These are phyloP conservation scores for Polyommatus icarus DNA, from an alignment of 2,888 invertebrate genomes.

Conservation along the genomic window DNA sequence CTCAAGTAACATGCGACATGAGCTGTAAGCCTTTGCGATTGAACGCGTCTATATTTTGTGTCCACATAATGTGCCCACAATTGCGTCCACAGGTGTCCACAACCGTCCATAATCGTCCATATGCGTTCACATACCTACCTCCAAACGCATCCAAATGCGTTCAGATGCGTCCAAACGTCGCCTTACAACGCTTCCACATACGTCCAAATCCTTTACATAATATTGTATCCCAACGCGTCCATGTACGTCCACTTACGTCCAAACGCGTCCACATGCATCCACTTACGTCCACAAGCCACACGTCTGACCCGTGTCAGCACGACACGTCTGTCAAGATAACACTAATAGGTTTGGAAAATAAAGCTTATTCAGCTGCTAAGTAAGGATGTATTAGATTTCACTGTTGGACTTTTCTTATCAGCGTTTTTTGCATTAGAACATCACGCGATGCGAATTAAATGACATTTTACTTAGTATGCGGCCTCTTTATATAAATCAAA, in stretches of 20 bases:
- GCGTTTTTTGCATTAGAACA: not conserved
- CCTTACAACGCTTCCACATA: too few relatives aligned
- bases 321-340: slow-evolving; percentile 18
- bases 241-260: not conserved
- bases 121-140: not conserved
- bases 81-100: not conserved
- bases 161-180: not conserved
- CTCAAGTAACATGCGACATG: too few relatives aligned
- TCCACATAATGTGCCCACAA: too few relatives aligned
- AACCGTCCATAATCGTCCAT: not conserved
- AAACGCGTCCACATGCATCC: not conserved
- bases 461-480: too few relatives aligned
- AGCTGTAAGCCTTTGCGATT: too few relatives aligned
- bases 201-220: too few relatives aligned
- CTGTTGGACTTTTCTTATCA: not conserved
- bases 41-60: not conserved
- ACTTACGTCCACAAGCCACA: not conserved
- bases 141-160: not conserved
- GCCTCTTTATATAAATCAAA: too few relatives aligned
- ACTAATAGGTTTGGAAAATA: slow-evolving; percentile 22
- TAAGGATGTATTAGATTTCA: not conserved
- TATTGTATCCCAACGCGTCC: too few relatives aligned
- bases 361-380: not conserved
- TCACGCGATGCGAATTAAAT: not conserved
- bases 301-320: not conserved